Evolutionary conservation across 1,140 invertebrate genomes (phyloP).

Genomic region (Galendromus occidentalis): DNA sequence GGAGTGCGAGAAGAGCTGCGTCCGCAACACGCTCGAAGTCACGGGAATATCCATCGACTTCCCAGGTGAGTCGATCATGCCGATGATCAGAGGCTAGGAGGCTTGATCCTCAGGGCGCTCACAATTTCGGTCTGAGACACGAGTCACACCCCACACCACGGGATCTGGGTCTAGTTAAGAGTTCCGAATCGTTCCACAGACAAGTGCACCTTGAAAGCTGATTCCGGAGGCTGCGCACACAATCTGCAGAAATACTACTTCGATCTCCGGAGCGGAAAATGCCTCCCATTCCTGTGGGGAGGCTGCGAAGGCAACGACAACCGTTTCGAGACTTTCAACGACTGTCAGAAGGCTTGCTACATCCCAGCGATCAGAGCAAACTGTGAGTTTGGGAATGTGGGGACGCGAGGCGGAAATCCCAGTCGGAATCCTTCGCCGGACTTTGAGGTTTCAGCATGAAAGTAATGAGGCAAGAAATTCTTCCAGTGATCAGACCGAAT

Average conservation of each 20-base stretch:
- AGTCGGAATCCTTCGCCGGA: no score
- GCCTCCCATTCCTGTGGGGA: conserved; percentile 45
- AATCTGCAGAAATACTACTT: conserved; percentile 22
- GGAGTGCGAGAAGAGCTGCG: conserved; percentile 35
- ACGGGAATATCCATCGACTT: conserved; percentile 25
- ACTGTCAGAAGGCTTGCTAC: conserved; percentile 33
- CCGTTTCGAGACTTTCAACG: conserved; percentile 45
- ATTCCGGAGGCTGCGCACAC: conserved; percentile 21
- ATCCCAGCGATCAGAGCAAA: not conserved
- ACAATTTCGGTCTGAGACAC: no score
- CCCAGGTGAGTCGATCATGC: conserved; percentile 16
- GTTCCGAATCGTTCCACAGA: conserved; percentile 14
- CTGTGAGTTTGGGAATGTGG: no score
- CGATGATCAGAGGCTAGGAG: no score
- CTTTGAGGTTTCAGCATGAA: no score
- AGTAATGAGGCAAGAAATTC: no score
- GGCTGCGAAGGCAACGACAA: conserved; percentile 72
- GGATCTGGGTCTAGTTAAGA: no score
- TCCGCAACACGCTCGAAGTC: conserved; percentile 20
- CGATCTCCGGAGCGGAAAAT: conserved; percentile 16
- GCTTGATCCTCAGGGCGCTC: no score
- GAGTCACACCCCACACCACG: no score
- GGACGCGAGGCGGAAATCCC: no score
- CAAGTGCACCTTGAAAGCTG: conserved; percentile 19
- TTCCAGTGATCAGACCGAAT: no score